A percentile compares a stretch with the other conserved stretches of the same genome.
Evolutionary conservation across 2,888 invertebrate genomes (phyloP).

Genomic region (Chymomyza procnemis): DNA sequence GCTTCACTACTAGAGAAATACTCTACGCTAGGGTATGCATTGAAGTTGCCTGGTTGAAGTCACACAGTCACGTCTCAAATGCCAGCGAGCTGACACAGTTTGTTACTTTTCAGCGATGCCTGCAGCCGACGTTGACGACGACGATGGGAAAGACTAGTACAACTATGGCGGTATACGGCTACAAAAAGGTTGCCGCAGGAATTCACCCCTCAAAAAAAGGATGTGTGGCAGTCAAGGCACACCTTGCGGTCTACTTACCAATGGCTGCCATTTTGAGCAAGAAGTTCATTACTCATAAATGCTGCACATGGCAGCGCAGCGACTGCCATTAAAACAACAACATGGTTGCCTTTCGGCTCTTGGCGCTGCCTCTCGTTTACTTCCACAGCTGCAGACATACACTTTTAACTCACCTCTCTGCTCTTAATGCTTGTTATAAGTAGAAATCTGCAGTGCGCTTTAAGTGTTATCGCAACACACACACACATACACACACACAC

Average conservation of each 20-base stretch:
- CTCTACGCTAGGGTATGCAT: neutral
- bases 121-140: slow-evolving; percentile 60
- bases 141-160: too few species aligned
- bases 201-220: slow-evolving; percentile 53
- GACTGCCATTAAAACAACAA: slow-evolving; percentile 63
- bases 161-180: neutral
- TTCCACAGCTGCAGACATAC: slow-evolving; percentile 12
- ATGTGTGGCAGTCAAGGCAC: slow-evolving; percentile 32
- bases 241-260: slow-evolving; percentile 53
- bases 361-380: neutral
- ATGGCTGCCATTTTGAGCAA: slow-evolving; percentile 63
- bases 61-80: slow-evolving; percentile 71
- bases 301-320: slow-evolving; percentile 63
- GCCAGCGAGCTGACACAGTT: slow-evolving; percentile 72
- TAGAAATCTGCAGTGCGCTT: slow-evolving; percentile 71
- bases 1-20: neutral
- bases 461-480: slow-evolving; percentile 48
- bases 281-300: slow-evolving; percentile 76
- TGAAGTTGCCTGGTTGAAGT: slow-evolving; percentile 34
- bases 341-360: slow-evolving; percentile 7
- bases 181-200: slow-evolving; percentile 38
- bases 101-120: slow-evolving; percentile 66
- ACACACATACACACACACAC: slow-evolving; percentile 4
- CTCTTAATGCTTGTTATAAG: slow-evolving; percentile 60
- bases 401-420: slow-evolving; percentile 34